phyloP scores from a whole-genome alignment of 2,797 vertebrate genomes.

The Picus viridis region DNA sequence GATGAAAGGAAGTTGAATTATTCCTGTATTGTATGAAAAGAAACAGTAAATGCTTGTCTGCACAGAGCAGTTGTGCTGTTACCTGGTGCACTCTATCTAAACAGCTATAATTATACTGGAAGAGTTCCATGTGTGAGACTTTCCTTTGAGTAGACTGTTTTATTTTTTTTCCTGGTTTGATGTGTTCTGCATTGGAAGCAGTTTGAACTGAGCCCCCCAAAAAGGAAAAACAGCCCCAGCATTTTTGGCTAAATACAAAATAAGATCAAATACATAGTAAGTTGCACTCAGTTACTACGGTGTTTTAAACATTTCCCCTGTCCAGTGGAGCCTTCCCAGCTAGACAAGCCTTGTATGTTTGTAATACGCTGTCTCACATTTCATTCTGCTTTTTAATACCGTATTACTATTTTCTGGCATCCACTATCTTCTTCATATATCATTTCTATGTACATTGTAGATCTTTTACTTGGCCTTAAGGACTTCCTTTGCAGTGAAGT shows the following conservation, averaged over 20 bases:
- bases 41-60: constrained; percentile 8
- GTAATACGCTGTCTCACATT: not conserved
- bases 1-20: not conserved
- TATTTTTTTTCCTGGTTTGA: not conserved
- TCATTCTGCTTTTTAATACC: not conserved
- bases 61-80: not conserved
- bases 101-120: constrained; percentile 5
- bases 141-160: not conserved
- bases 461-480: not conserved
- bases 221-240: not conserved
- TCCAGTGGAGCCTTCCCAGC: not conserved
- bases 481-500: not conserved
- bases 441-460: not conserved
- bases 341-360: not conserved
- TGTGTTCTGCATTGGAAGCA: not conserved
- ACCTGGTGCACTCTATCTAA: not conserved
- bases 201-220: not conserved
- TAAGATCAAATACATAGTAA: not conserved
- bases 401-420: not conserved
- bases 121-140: not conserved
- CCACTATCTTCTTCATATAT: not conserved
- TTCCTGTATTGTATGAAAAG: not conserved
- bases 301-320: not conserved
- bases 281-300: not conserved
- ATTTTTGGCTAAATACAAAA: not conserved